phyloP scores from a whole-genome alignment of 1,140 invertebrate genomes.

The Octopus bimaculoides region DNA sequence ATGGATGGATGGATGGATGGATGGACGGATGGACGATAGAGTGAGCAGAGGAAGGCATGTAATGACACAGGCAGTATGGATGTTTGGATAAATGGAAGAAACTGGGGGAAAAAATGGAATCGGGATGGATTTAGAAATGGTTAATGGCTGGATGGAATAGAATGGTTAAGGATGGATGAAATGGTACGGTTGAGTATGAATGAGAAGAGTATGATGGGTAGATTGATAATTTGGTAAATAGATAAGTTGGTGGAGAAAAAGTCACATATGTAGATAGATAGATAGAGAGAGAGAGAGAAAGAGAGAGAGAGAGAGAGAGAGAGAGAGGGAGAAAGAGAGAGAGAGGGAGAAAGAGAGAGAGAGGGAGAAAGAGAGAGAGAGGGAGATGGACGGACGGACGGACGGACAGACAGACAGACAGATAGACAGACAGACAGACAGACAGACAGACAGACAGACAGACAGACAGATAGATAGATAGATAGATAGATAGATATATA shows the following conservation, averaged over 20 bases:
- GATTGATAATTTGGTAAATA: no score
- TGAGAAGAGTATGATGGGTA: no score
- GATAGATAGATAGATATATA: not conserved
- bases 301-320: not conserved
- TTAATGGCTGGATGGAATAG: no score
- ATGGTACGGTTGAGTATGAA: no score
- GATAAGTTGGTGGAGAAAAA: no score
- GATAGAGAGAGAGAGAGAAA: not conserved
- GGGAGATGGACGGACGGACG: not conserved
- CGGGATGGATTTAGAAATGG: no score
- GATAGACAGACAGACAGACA: not conserved
- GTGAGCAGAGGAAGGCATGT: no score
- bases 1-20: not conserved
- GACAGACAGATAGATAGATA: not conserved
- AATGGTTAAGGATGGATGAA: no score
- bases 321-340: not conserved
- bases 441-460: not conserved
- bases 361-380: not conserved
- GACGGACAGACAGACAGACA: not conserved
- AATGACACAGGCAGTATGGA: no score
- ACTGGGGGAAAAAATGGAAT: no score
- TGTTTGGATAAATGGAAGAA: no score
- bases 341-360: not conserved
- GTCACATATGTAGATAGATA: not conserved
- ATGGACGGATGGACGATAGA: no score